Evolutionary conservation across 2,113 vertebrate genomes (phyloP).

Genomic region (Limanda limanda): DNA sequence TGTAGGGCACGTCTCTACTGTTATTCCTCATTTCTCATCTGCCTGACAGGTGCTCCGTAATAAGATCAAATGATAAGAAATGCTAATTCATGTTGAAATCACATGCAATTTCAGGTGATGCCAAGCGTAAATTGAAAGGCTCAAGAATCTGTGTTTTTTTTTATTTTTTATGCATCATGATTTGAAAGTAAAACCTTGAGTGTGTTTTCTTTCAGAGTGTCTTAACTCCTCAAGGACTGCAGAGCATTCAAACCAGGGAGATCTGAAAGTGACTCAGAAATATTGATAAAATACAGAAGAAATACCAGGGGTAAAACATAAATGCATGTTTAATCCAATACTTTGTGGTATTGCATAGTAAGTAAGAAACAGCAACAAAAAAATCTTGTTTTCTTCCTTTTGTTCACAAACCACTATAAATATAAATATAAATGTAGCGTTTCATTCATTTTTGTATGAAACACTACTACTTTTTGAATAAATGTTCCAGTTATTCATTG

Average conservation of each 20-base stretch:
- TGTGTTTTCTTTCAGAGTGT: slow-evolving; percentile 42
- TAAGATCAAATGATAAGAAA: slow-evolving; percentile 76
- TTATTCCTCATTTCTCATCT: slow-evolving; percentile 66
- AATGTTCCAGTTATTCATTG: slow-evolving; percentile 22
- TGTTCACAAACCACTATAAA: not conserved
- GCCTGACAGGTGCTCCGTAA: slow-evolving; percentile 64
- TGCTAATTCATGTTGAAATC: slow-evolving; percentile 74
- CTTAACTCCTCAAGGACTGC: slow-evolving; percentile 43
- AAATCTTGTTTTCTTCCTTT: no score
- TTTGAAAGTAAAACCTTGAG: slow-evolving; percentile 63
- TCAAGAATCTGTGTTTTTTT: slow-evolving; percentile 18
- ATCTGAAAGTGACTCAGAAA: slow-evolving; percentile 50
- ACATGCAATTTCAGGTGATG: slow-evolving; percentile 71
- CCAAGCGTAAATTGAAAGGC: slow-evolving; percentile 56
- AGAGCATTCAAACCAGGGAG: slow-evolving; percentile 31
- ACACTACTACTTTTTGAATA: no score
- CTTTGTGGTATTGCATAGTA: not conserved
- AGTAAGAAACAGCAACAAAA: not conserved
- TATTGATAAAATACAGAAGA: slow-evolving; percentile 47
- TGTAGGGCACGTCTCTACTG: slow-evolving; percentile 67
- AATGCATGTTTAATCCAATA: slow-evolving; percentile 25
- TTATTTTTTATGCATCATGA: slow-evolving; percentile 36
- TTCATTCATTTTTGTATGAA: no score
- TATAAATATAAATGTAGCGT: not conserved
- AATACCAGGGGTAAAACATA: slow-evolving; percentile 26